Base-by-base conservation (phyloP, 2,797 vertebrate species). In the Sebastes iracundus region DNA sequence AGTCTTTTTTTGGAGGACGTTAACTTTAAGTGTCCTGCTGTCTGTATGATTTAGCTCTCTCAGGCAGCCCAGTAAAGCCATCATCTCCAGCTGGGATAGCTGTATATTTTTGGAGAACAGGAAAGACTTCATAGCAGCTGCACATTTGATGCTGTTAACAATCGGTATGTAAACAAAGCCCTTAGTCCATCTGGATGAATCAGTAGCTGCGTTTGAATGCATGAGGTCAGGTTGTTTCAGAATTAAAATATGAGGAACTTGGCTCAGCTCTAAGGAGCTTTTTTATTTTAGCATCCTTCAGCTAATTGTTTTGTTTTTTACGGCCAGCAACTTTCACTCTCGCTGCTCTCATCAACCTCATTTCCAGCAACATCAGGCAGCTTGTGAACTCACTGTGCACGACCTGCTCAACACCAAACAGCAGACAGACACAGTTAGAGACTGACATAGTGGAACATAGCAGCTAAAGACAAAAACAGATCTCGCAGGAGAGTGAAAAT, bases 1-100 rank as follows among this genome's bases (percentile, higher is more conserved):
- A 71, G 38, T 74, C 22, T 60, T 77, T 72, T 86, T 88, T 84
- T 81, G 55, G 82, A 76, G 83, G 86, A 77, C 88, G 59, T 88
- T 75, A 89, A 90, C 63, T 90, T 93, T 91, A 81, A 83, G 77
- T 75, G 79, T 79, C 64, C 75, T 62, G 83, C 74, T 79, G 81
- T 87, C 74, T 64, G n/a, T 30, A 38, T 88, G 86, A 88, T 91
- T 84, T 80, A 84, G 73, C 60, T 88, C 79, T 65, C 62, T 20
- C 23, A 38, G 66, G 66, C 81, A 87, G 58, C 53, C 53, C 74
- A 27, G 69, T 65, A 49, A 83, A 79, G 68, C 70, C 63, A 9
- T 77, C 33, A 84, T 72, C 68, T 72, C 73, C 63, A 58, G 23
- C 77, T 61, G 75, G 53, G 27, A 30, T 67, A 65, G 84, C 77